Percentiles rank a stretch among this genome's conserved stretches.
These are phyloP conservation scores for Scopus umbretta DNA, from an alignment of 2,113 vertebrate genomes.

Conservation along the genomic window DNA sequence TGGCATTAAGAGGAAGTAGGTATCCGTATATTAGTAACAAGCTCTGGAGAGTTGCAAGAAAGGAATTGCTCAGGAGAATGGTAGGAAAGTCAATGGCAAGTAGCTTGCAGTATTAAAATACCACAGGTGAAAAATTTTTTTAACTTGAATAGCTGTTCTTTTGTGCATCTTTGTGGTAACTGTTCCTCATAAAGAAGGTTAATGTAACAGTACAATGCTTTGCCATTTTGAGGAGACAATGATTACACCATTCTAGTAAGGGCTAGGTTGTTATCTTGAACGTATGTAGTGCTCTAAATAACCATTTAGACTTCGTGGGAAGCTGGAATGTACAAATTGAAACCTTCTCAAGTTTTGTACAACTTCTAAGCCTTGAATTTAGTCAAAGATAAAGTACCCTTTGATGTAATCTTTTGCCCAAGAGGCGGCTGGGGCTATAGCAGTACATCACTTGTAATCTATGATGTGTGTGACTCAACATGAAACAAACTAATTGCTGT, in stretches of 20 bases:
- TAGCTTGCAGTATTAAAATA: background rate
- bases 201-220: background rate
- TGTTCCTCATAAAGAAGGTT: background rate
- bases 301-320: background rate
- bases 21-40: background rate
- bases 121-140: background rate
- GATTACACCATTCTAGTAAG: background rate
- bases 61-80: background rate
- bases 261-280: background rate
- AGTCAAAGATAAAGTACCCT: background rate
- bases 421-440: background rate
- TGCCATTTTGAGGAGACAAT: background rate
- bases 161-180: background rate
- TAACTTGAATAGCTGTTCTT: background rate
- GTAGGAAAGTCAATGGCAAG: background rate
- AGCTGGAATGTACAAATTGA: background rate
- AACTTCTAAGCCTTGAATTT: background rate
- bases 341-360: background rate
- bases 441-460: background rate
- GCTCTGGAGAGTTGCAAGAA: background rate
- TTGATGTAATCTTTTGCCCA: background rate
- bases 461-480: background rate
- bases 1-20: background rate
- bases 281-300: background rate
- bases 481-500: background rate